Conservation (phyloP, 2,888 invertebrate species). For the Augochlorella aurata region DNA sequence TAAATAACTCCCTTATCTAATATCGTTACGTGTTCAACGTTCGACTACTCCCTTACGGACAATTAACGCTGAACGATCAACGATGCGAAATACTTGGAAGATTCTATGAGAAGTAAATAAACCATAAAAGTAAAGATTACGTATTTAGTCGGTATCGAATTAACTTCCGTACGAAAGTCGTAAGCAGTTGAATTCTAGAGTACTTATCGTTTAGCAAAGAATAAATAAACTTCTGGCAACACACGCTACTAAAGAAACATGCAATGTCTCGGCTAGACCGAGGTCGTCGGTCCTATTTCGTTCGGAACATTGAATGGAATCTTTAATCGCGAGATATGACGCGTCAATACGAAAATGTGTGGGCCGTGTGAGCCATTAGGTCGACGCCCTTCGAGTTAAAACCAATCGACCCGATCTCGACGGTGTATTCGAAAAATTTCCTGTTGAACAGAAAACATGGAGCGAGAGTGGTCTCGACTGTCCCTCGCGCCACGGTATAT, state of each 20-base stretch:
- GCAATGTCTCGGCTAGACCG: constrained; percentile 8
- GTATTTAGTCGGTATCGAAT: constrained; percentile 30
- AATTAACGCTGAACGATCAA: constrained; percentile 34
- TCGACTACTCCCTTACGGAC: constrained; percentile 25
- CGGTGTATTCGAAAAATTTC: neutral
- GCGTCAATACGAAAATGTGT: neutral
- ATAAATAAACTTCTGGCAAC: constrained; percentile 24
- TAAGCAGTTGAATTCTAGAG: constrained; percentile 27
- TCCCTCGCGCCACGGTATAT: neutral
- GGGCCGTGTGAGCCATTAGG: neutral
- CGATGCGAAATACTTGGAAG: constrained; percentile 36
- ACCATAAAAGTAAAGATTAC: constrained; percentile 8
- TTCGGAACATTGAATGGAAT: constrained; percentile 23
- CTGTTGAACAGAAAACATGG: neutral
- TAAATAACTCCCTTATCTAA: constrained; percentile 20
- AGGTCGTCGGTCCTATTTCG: neutral
- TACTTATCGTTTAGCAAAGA: constrained; percentile 30
- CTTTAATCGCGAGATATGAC: constrained; percentile 10
- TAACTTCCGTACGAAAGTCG: neutral
- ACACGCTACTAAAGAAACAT: constrained; percentile 21
- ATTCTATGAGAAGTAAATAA: constrained; percentile 16
- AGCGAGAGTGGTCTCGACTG: neutral
- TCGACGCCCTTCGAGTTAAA: constrained; percentile 5
- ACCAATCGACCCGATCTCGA: constrained; percentile 2
- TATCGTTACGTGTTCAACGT: neutral